Evolutionary conservation across 53 echinoderm and acorn worm genomes (phyloP).

Genomic region (Holothuria scabra): DNA sequence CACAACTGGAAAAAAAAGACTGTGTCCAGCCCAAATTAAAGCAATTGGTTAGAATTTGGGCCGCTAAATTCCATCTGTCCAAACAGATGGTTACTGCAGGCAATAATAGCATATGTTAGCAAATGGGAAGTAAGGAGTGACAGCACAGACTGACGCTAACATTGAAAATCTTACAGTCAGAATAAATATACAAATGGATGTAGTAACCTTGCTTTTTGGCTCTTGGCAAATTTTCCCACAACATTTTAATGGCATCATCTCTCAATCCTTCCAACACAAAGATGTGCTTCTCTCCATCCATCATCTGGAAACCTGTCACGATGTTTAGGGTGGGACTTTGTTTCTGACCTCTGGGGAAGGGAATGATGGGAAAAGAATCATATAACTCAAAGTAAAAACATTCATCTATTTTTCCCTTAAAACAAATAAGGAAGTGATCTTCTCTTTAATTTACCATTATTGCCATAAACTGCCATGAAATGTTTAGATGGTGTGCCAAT

Average conservation of each 20-base stretch:
- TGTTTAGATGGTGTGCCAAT: no score
- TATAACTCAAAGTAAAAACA: background rate
- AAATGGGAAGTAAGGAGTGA: no score
- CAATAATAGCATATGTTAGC: no score
- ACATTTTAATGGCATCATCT: constrained; percentile 71
- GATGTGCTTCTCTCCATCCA: constrained; percentile 97
- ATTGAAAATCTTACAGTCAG: no score
- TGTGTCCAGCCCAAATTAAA: no score
- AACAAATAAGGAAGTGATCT: background rate
- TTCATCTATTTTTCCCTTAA: background rate
- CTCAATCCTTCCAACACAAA: constrained; percentile 97
- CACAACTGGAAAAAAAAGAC: no score
- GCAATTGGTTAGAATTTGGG: no score
- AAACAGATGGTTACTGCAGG: no score
- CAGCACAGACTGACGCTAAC: no score
- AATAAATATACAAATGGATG: no score
- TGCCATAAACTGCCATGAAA: no score
- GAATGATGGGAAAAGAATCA: background rate
- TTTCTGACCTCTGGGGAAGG: constrained; percentile 72
- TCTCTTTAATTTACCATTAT: background rate
- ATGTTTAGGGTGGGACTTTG: constrained; percentile 82
- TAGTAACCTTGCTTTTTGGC: constrained; percentile 72
- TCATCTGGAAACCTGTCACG: constrained; percentile 96
- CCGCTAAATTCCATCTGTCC: no score
- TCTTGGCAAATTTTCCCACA: constrained; percentile 86